phyloP scores from a whole-genome alignment of 2,797 vertebrate species.

The Pyrocephalus nanus region DNA sequence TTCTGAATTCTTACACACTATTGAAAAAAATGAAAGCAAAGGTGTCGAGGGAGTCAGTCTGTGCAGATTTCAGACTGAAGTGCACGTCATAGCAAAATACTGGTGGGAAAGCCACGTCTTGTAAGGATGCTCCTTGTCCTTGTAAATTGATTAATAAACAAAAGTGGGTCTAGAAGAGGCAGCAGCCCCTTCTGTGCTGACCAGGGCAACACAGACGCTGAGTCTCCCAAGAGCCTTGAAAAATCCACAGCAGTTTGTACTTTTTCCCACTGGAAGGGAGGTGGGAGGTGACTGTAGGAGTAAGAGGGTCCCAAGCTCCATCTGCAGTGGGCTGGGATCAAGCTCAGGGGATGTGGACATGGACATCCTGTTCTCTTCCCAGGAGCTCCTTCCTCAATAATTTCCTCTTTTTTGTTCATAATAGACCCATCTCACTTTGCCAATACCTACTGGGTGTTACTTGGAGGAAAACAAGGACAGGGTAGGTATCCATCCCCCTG shows the following conservation, averaged over 20 bases:
- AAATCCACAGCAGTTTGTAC: not conserved
- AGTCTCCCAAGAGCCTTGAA: not conserved
- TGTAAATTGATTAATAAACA: not conserved
- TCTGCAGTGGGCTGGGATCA: not conserved
- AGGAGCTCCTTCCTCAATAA: not conserved
- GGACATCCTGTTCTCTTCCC: not conserved
- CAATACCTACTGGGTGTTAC: not conserved
- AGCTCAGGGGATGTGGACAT: not conserved
- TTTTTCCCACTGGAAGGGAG: not conserved
- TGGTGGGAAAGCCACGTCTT: not conserved
- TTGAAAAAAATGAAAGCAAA: not conserved
- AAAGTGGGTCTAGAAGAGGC: not conserved
- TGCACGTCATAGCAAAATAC: not conserved
- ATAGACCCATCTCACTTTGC: not conserved
- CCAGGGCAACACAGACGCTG: not conserved
- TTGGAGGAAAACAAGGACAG: not conserved
- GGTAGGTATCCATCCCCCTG: not conserved
- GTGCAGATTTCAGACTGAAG: not conserved
- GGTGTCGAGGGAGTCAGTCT: not conserved
- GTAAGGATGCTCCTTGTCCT: not conserved
- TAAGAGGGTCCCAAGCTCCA: not conserved
- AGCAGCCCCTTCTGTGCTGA: not conserved
- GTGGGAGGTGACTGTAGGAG: not conserved
- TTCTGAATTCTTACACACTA: not conserved
- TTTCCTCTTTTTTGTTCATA: not conserved